Conservation (phyloP, 2,888 invertebrate species). For the Dimorphilus gyrociliatus region DNA sequence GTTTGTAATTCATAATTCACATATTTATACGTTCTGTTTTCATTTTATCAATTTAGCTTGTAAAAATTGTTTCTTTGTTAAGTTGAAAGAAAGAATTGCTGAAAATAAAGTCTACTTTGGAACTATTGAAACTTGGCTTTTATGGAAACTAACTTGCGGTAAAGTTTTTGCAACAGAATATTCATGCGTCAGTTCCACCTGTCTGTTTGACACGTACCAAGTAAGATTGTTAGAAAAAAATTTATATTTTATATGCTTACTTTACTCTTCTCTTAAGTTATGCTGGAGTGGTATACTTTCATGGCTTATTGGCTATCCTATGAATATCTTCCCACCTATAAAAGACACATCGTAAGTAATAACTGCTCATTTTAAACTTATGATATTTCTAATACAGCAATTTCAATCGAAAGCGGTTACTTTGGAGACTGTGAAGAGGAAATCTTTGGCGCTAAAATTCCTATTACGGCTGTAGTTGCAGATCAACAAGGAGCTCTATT, state of each 20-base stretch:
- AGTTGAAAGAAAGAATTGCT: constrained; percentile 43
- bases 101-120: constrained; percentile 52
- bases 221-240: constrained; percentile 21
- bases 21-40: not conserved
- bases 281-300: constrained; percentile 63
- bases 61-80: constrained; percentile 7
- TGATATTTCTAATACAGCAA: constrained; percentile 7
- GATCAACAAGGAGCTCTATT: constrained; percentile 86
- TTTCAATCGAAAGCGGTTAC: constrained; percentile 43
- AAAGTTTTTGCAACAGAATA: constrained; percentile 63
- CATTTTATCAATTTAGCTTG: too few relatives aligned
- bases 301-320: constrained; percentile 54
- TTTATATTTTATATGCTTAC: not conserved
- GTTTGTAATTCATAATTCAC: not conserved
- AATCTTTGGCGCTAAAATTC: constrained; percentile 59
- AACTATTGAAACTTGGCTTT: constrained; percentile 71
- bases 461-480: constrained; percentile 65
- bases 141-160: constrained; percentile 56
- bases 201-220: constrained; percentile 77
- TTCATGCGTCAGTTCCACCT: constrained; percentile 78
- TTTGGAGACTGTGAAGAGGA: constrained; percentile 52
- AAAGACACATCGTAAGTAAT: constrained; percentile 48
- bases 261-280: constrained; percentile 37
- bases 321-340: constrained; percentile 56
- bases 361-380: not conserved